These are phyloP conservation scores for Brachionus manjavacas DNA, from an alignment of 1,140 invertebrate species.

Conservation along the genomic window DNA sequence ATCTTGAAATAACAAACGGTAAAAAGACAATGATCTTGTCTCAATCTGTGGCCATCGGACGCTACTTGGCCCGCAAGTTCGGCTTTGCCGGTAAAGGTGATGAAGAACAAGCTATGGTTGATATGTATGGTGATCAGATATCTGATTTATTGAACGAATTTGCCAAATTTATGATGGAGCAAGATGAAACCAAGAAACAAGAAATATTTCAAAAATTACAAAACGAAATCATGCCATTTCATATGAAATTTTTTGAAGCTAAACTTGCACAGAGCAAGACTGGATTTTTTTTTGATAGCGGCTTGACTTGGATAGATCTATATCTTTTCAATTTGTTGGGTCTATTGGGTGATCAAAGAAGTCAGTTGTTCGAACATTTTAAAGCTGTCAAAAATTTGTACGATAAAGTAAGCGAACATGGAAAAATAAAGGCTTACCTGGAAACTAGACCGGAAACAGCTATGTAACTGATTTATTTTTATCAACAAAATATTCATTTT, in stretches of 20 bases:
- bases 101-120: conserved; percentile 11
- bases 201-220: not conserved
- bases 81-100: conserved; percentile 26
- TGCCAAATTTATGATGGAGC: not conserved
- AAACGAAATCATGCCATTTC: not conserved
- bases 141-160: not conserved
- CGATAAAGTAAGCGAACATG: not conserved
- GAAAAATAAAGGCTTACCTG: not conserved
- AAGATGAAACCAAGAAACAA: not conserved
- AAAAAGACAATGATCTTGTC: not conserved
- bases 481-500: not conserved
- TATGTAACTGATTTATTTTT: not conserved
- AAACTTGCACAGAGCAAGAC: not conserved
- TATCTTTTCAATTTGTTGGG: conserved; percentile 1
- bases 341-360: not conserved
- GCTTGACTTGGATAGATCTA: conserved; percentile 24
- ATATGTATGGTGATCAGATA: conserved; percentile 23
- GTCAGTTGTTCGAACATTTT: not conserved
- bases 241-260: not conserved
- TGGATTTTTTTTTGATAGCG: not conserved
- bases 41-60: conserved; percentile 32
- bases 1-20: conserved; percentile 2
- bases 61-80: conserved; percentile 28
- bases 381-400: not conserved
- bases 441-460: not conserved